phyloP scores from a whole-genome alignment of 2,797 vertebrate genomes.

The Enteromius mattozi region DNA sequence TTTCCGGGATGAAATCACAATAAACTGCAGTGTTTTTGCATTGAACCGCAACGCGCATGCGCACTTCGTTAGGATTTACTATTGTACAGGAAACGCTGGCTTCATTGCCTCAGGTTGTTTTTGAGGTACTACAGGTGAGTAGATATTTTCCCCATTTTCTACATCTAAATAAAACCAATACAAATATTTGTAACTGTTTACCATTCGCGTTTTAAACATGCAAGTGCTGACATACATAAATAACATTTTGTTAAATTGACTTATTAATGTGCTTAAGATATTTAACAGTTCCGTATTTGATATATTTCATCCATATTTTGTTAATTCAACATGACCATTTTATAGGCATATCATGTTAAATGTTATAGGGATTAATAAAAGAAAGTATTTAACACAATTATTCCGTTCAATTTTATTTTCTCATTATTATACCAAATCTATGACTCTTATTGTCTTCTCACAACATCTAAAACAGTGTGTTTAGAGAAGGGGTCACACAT shows the following conservation, averaged over 20 bases:
- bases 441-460: too few species aligned
- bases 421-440: too few species aligned
- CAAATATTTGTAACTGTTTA: background rate
- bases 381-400: too few species aligned
- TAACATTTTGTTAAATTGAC: background rate
- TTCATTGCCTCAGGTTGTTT: background rate
- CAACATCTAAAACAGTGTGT: too few species aligned
- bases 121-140: background rate
- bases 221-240: background rate
- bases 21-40: background rate
- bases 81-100: background rate
- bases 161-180: background rate
- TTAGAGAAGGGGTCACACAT: too few species aligned
- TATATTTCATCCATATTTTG: background rate
- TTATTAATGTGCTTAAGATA: too few species aligned
- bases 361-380: too few species aligned
- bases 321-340: background rate
- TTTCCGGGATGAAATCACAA: constrained; percentile 11
- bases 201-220: background rate
- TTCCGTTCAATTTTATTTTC: too few species aligned
- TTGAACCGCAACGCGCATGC: constrained; percentile 3
- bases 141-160: too few species aligned
- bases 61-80: background rate
- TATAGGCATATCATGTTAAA: background rate
- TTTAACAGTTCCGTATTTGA: background rate